Base-by-base conservation (phyloP, 2,888 invertebrate genomes). In the Rhogogaster chlorosoma region DNA sequence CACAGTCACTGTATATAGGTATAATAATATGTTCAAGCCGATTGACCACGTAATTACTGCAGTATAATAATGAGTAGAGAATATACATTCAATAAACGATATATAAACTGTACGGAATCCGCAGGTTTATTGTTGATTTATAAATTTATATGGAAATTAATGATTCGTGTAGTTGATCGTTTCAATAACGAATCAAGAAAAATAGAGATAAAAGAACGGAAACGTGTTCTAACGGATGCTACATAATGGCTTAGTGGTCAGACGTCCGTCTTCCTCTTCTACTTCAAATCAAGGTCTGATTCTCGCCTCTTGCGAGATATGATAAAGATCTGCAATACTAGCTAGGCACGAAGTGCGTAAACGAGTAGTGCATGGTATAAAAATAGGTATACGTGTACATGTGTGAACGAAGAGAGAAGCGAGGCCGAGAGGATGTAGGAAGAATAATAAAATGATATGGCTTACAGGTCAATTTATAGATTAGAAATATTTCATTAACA, bases 161-260 rank as follows among this genome's bases (percentile, higher is more conserved):
- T 61, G 6, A 29, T 18, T 64, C 64, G 18, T 64, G 64, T 29
- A 12, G 2, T 12, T 64, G 22, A 38, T 42, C 22, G 73, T 22
- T 22, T 7, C 1, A n/a, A 22, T 6, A 6, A 71, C 0, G 6
- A 32, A n/a, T 7, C 15, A n/a, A 38, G 3, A 73, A 22, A 38
- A 38, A 42, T n/a, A 6, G n/a, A 77, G 4, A 77, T 7, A 7
- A 7, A 53, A 18, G 29, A 77, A 77, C 7, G n/a, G 2, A 29
- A 49, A 77, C 77, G 73, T 42, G 45, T 73, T 73, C n/a, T 26
- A 77, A 15, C 77, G 32, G 77, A 77, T 77, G 77, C 53, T 7
- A 53, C 32, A 32, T 53, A 53, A 77, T 77, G 9, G 77, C 22
- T 29, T 38, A 77, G 77, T 29, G 77, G 77, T 53, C n/a, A 32